Base-by-base conservation (phyloP, 2,888 invertebrate genomes). In the Gymnosoma rotundatum region DNA sequence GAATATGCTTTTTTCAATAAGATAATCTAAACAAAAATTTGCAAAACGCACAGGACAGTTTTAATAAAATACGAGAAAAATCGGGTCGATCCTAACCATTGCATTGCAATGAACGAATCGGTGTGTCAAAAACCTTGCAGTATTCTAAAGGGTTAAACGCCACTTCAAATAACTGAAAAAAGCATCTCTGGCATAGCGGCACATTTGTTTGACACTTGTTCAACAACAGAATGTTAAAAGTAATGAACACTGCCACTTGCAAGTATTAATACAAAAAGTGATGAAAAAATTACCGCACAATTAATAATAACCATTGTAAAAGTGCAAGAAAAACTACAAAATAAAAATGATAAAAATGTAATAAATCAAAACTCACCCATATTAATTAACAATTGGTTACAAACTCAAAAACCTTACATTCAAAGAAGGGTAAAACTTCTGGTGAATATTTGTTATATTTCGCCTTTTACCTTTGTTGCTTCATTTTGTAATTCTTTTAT, bases 281-380 rank as follows among this genome's bases (percentile, higher is more conserved):
- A 52, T 18, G 5, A 36, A 14, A 14, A 42, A 38, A 61, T 16
- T 50, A 7, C 18, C 16, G 18, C 12, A 48, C 54, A 61, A 52
- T 69, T 50, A 50, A 50, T 36, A 18, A 48, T 63, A 54, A 25
- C 1, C 70, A 21, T 18, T 61, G 45, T 16, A 58, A 50, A 73
- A 78, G 64, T 18, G 18, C n/a, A 36, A 32, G 25, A 32, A 32
- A 32, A 32, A 32, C 8, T 8, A 20, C 12, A 50, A 36, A 42
- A 52, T 16, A 45, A 54, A 32, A 5, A 32, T 32, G 20, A 38
- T 9, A 3, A 1, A 52, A 50, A 5, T 14, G 0, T 32, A 48
- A 42, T 20, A 0, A 14, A 52, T 12, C 7, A 20, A 36, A 50
- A 78, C 78, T 83, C 42, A 83, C 83, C 74, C 83, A 83, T 83